Conservation (phyloP, 2,888 invertebrate genomes). For the Apantesis nais region DNA sequence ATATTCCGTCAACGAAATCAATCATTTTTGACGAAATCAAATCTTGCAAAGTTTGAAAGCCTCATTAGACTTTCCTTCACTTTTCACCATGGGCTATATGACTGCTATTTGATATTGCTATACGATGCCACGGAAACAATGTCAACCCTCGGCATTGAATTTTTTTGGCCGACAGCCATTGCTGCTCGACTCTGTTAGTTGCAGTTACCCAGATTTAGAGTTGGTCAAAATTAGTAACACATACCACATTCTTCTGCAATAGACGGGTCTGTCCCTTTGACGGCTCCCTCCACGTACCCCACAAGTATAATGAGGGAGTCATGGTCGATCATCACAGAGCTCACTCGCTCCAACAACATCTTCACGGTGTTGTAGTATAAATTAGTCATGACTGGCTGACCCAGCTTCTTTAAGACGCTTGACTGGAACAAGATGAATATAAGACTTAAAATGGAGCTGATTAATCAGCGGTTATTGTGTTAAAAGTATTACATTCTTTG, state of each 20-base stretch:
- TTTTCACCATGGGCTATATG: no score
- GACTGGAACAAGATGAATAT: conserved; percentile 80
- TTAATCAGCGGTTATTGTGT: background rate
- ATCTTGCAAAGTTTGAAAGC: no score
- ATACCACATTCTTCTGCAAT: conserved; percentile 78
- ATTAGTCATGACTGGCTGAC: conserved; percentile 97
- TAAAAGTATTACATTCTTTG: background rate
- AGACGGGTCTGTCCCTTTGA: conserved; percentile 78
- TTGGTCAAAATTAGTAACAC: conserved; percentile 30
- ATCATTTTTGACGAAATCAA: no score
- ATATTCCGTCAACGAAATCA: no score
- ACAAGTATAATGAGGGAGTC: conserved; percentile 92
- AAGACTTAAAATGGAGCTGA: background rate
- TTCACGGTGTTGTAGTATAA: conserved; percentile 98
- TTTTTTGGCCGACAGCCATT: no score
- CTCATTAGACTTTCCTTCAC: no score
- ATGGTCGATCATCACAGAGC: conserved; percentile 98
- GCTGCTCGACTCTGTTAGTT: no score
- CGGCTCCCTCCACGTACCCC: conserved; percentile 89
- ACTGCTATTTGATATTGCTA: no score
- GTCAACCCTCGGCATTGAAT: no score
- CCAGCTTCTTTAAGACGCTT: conserved; percentile 95
- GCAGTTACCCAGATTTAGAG: background rate
- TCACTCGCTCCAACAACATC: conserved; percentile 96
- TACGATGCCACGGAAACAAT: no score